A percentile compares a stretch with the other conserved stretches of the same genome.
Conservation (phyloP, 2,888 invertebrate species). For the Diarsia rubi region DNA sequence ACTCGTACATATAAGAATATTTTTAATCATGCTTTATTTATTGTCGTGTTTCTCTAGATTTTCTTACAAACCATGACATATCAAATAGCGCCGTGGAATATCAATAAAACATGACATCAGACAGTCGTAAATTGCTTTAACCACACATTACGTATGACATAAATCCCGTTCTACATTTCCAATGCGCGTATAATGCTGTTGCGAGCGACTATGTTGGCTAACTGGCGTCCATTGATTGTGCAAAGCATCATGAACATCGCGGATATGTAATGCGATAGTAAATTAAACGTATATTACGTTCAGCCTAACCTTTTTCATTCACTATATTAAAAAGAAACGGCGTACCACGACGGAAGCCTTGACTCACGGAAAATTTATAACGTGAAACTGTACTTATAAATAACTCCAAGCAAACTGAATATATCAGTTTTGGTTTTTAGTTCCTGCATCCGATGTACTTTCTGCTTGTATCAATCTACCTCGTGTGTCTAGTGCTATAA, state of each 20-base stretch:
- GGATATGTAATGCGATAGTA: conserved; percentile 63
- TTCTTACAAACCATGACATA: conserved; percentile 11
- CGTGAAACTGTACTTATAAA: conserved; percentile 42
- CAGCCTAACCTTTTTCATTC: conserved; percentile 58
- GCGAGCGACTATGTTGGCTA: conserved; percentile 59
- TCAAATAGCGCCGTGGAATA: conserved; percentile 38
- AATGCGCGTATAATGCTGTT: conserved; percentile 56
- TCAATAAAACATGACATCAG: conserved; percentile 61
- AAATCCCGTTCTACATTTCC: conserved; percentile 69
- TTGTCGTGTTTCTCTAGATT: not conserved
- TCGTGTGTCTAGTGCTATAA: not conserved
- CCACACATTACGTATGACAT: conserved; percentile 60
- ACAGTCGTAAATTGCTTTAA: conserved; percentile 51
- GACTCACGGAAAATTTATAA: conserved; percentile 56
- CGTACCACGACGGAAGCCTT: conserved; percentile 49
- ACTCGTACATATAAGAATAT: conserved; percentile 34
- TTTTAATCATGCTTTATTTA: conserved; percentile 21
- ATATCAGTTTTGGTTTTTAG: conserved; percentile 26
- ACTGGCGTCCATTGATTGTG: conserved; percentile 63
- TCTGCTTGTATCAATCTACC: not conserved
- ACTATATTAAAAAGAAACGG: conserved; percentile 40
- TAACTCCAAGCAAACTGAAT: conserved; percentile 29
- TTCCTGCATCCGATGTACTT: conserved; percentile 28
- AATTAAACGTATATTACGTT: conserved; percentile 61
- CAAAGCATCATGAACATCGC: conserved; percentile 64